Base-by-base conservation (phyloP, 1,140 invertebrate genomes). In the Oedothorax gibbosus region DNA sequence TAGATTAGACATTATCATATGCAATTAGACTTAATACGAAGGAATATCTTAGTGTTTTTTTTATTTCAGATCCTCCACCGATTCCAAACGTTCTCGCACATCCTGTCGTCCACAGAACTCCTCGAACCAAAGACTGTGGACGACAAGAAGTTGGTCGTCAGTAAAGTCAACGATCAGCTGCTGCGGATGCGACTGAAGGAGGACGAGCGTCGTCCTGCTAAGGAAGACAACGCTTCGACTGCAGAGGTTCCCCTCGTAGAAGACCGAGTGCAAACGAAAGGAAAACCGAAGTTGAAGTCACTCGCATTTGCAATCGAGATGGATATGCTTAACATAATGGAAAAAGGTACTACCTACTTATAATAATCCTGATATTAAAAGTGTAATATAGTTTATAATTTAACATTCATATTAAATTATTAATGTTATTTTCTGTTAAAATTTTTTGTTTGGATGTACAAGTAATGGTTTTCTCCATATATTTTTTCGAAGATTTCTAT, bases 71-170 rank as follows among this genome's bases (percentile, higher is more conserved):
- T 35, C 35, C 54, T 57, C 20, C 98, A 99, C 95, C 21, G 78
- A 71, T 56, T 73, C 0, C 50, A 97, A 88, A 99, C 98, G 7
- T 92, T 99, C 65, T 96, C 98, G 0, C 98, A 99, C 89, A 99
- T 99, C 88, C 92, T 99, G 88, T 95, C 98, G n/a, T 98, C 98
- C 2, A 84, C 81, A 12, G 50, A 65, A 14, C 14, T 84, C 35
- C 7, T 65, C 5, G n/a, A 51, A 3, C 50, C 12, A 0, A 54
- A 66, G 10, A 11, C 56, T 0, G 51, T 54, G 60, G 62, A 54
- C 20, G 18, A 49, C 6, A 10, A 35, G 2, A 20, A 66, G 8
- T 57, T 66, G 7, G 20, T 21, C 10, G 51, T 75, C 2, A 65
- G 71, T 14, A 18, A 68, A 12, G 7, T 76, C 2, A 68, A 71